phyloP scores from a whole-genome alignment of 1,140 invertebrate genomes.

The Hermetia illucens region DNA sequence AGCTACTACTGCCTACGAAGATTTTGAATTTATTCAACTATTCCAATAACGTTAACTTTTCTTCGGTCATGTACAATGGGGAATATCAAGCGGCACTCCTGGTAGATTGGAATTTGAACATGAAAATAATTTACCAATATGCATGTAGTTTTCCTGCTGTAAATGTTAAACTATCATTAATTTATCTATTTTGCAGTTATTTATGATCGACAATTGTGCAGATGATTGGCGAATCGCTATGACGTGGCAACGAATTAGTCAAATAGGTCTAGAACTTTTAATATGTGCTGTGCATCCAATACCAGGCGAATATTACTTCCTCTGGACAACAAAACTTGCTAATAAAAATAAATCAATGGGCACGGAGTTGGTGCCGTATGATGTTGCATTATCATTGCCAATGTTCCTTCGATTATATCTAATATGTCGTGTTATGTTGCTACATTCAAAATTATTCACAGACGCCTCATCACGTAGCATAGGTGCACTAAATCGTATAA shows the following conservation, averaged over 20 bases:
- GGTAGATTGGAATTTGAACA: no score
- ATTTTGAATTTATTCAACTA: no score
- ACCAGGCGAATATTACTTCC: constrained; percentile 90
- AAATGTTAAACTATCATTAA: constrained; percentile 6
- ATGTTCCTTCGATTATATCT: constrained; percentile 99
- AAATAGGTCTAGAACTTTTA: constrained; percentile 82
- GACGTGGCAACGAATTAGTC: constrained; percentile 89
- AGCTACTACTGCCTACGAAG: no score
- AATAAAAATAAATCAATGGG: constrained; percentile 79
- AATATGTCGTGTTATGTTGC: constrained; percentile 97
- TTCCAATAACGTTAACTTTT: no score
- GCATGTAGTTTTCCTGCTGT: not conserved
- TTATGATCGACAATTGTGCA: constrained; percentile 99
- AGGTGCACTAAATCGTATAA: constrained; percentile 97
- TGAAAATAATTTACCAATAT: no score
- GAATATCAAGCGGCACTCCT: no score
- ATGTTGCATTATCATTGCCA: constrained; percentile 91
- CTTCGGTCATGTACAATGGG: no score
- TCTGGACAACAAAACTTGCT: constrained; percentile 89
- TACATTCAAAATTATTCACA: constrained; percentile 98
- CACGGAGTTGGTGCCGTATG: constrained; percentile 74
- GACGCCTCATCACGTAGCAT: constrained; percentile 89
- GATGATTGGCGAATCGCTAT: constrained; percentile 99
- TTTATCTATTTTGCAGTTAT: constrained; percentile 61
- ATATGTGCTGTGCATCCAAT: constrained; percentile 97